Evolutionary conservation across 2,888 invertebrate species (phyloP).

Genomic region (Habroteleia sp.): DNA sequence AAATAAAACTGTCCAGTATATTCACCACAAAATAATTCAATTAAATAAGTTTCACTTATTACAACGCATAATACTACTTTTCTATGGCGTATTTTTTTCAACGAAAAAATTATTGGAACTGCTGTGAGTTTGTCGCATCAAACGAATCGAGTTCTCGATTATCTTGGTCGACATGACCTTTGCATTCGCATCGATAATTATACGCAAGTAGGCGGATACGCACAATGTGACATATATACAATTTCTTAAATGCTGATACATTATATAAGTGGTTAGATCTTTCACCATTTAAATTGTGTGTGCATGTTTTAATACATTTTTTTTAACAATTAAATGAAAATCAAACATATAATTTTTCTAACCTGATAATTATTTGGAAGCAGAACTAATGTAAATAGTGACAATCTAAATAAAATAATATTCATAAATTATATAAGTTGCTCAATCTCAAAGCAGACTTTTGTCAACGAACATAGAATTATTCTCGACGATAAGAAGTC

Average conservation of each 20-base stretch:
- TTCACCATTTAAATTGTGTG: not conserved
- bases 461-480: constrained; percentile 32
- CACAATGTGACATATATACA: constrained; percentile 20
- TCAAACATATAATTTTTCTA: too few relatives aligned
- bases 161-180: constrained; percentile 31
- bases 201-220: constrained; percentile 46
- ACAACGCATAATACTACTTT: too few relatives aligned
- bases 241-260: constrained; percentile 26
- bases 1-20: too few relatives aligned
- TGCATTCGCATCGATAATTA: constrained; percentile 41
- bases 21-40: too few relatives aligned
- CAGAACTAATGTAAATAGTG: too few relatives aligned
- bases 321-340: too few relatives aligned
- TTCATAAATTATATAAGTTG: constrained; percentile 15
- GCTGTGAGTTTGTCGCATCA: constrained; percentile 22
- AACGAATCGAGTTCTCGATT: constrained; percentile 35
- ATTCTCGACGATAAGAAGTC: constrained; percentile 48
- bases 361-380: too few relatives aligned
- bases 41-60: too few relatives aligned
- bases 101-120: constrained; percentile 6
- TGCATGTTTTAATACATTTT: too few relatives aligned
- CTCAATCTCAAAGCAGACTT: constrained; percentile 7
- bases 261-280: constrained; percentile 22
- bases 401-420: constrained; percentile 2
- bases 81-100: too few relatives aligned